A percentile compares a stretch with the other conserved stretches of the same genome.
These are phyloP conservation scores for Arvicanthis niloticus DNA, from an alignment of 2,113 vertebrate genomes.

Conservation along the genomic window DNA sequence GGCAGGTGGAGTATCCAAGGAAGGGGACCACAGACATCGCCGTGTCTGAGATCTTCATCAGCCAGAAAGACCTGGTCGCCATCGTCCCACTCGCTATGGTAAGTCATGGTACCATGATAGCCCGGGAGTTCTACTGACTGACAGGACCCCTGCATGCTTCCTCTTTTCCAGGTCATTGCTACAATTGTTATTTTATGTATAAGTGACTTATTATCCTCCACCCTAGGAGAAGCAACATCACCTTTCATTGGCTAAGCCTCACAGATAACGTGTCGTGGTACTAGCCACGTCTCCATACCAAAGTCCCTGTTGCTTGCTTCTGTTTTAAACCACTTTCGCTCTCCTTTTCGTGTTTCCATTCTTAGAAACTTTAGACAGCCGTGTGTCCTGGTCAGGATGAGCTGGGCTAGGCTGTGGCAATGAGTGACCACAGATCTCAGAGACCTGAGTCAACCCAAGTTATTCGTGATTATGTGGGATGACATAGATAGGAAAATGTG, in stretches of 20 bases:
- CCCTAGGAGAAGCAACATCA: accelerated
- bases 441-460: accelerated
- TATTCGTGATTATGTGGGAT: background rate
- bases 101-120: constrained; percentile 71
- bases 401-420: accelerated
- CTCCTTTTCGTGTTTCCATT: background rate
- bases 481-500: background rate
- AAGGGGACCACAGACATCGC: constrained; percentile 88
- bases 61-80: constrained; percentile 94
- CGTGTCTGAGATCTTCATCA: constrained; percentile 93
- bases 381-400: accelerated
- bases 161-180: accelerated
- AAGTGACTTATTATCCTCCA: background rate
- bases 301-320: too few species aligned
- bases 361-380: background rate
- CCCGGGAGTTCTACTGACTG: accelerated
- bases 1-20: constrained; percentile 96
- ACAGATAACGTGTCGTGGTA: background rate
- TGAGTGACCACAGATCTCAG: too few species aligned
- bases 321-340: accelerated
- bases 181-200: accelerated
- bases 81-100: constrained; percentile 97
- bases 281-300: accelerated
- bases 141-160: accelerated
- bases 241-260: too few species aligned